Evolutionary conservation across 1,140 invertebrate species (phyloP).

Genomic region (Pseudomyrmex sp.): DNA sequence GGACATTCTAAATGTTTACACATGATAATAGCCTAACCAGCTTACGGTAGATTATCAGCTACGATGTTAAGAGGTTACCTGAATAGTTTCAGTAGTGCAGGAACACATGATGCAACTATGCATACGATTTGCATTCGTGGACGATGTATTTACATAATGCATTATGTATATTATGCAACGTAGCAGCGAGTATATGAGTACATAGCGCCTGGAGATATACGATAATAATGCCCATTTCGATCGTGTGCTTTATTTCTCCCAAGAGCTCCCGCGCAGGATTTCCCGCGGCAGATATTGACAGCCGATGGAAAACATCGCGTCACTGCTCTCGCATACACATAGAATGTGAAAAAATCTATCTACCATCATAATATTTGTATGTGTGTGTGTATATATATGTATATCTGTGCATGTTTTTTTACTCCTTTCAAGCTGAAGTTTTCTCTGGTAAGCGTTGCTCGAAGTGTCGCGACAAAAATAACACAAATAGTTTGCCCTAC

Average conservation of each 20-base stretch:
- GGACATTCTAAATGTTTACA: slow-evolving; percentile 28
- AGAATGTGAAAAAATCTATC: neutral
- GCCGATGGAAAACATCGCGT: neutral
- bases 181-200: slow-evolving; percentile 9
- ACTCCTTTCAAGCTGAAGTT: neutral
- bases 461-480: neutral
- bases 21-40: neutral
- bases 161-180: slow-evolving; percentile 55
- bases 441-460: neutral
- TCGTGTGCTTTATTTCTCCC: slow-evolving; percentile 27
- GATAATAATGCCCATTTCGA: slow-evolving; percentile 33
- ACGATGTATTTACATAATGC: slow-evolving; percentile 61
- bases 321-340: neutral
- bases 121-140: slow-evolving; percentile 58
- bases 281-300: slow-evolving; percentile 14
- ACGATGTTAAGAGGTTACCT: slow-evolving; percentile 42
- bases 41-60: neutral
- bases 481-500: neutral
- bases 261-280: neutral
- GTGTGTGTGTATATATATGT: neutral
- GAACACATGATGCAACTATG: slow-evolving; percentile 33
- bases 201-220: neutral
- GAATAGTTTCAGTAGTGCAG: slow-evolving; percentile 32
- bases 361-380: neutral
- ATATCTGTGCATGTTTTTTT: neutral